These are phyloP conservation scores for Trididemnum clinides DNA, from an alignment of 23 tunicate species.

Conservation along the genomic window DNA sequence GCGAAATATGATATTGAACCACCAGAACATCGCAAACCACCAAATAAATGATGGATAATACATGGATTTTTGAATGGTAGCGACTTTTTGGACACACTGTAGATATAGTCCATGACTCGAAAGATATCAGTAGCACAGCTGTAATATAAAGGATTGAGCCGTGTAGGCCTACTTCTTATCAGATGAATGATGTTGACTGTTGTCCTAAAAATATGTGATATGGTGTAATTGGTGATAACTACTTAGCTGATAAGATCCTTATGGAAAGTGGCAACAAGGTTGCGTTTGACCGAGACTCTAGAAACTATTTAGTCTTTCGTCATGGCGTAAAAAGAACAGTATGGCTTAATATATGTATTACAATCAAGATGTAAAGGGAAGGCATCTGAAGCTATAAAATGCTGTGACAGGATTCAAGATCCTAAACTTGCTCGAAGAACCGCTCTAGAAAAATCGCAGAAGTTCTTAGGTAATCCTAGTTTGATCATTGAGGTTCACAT, in stretches of 20 bases:
- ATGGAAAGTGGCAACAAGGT: constrained; percentile 8
- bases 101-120: too few relatives aligned
- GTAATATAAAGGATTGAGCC: too few relatives aligned
- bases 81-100: too few relatives aligned
- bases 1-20: too few relatives aligned
- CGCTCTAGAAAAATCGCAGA: not conserved
- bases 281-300: constrained; percentile 1
- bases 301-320: not conserved
- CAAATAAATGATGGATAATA: too few relatives aligned
- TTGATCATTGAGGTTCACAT: not conserved
- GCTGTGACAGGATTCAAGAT: constrained; percentile 19
- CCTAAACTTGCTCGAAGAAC: constrained; percentile 4
- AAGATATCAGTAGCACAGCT: too few relatives aligned
- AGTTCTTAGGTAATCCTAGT: not conserved
- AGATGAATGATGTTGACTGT: too few relatives aligned
- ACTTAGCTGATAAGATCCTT: constrained; percentile 2
- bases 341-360: not conserved
- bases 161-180: too few relatives aligned
- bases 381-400: constrained; percentile 21
- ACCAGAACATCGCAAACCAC: too few relatives aligned
- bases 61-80: too few relatives aligned
- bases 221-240: constrained; percentile 24
- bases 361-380: constrained; percentile 10
- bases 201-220: too few relatives aligned
- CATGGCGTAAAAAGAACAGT: not conserved